Percentiles rank a stretch among this genome's conserved stretches.
Evolutionary conservation across 2,113 vertebrate genomes (phyloP).

Genomic region (Pseudorectes ferrugineus): DNA sequence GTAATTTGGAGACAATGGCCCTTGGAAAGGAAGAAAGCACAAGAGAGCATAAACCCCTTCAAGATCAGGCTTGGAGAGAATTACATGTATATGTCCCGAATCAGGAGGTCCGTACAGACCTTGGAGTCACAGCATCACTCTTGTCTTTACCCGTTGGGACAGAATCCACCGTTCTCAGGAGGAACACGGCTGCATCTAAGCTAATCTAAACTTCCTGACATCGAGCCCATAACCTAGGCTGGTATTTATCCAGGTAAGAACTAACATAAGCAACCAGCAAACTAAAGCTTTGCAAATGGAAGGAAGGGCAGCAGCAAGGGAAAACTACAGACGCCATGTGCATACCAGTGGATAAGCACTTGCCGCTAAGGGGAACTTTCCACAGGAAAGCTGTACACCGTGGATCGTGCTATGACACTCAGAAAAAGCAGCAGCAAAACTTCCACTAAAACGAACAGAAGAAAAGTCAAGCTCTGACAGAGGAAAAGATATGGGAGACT

Average conservation of each 20-base stretch:
- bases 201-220: neutral
- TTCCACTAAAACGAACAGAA: neutral
- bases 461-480: neutral
- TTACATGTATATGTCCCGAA: fast-evolving
- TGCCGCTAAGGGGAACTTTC: neutral
- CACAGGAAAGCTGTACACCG: neutral
- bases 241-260: neutral
- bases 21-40: neutral
- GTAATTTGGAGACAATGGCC: neutral
- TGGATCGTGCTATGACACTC: neutral
- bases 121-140: neutral
- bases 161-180: neutral
- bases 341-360: neutral
- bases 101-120: neutral
- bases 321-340: fast-evolving
- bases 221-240: neutral
- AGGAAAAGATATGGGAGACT: neutral
- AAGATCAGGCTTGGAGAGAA: neutral
- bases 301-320: neutral
- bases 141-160: neutral
- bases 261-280: neutral
- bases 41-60: neutral
- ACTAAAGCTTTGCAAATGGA: neutral
- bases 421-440: neutral
- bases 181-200: neutral